Evolutionary conservation across 2,797 vertebrate genomes (phyloP), one percentile per base, ranked within the genome.

Genomic region (Poeciliopsis infans): DNA sequence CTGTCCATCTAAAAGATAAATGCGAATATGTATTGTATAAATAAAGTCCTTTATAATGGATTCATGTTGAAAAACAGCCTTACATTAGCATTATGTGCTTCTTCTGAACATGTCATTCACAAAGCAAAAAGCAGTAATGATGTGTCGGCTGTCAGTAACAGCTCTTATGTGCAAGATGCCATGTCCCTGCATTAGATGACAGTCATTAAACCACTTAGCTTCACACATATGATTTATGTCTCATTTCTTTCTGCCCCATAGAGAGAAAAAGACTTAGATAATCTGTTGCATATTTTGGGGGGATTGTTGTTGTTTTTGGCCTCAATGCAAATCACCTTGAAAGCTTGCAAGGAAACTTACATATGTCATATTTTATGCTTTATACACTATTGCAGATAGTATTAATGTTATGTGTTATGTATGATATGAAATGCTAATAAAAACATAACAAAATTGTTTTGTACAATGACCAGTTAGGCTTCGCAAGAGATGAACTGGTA

Each of bases 1-100:
- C 46, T 75, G 47, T 69, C 12, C 23, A 74, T 47, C 59, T 55
- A 28, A 83, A 49, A 71, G 75, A 78, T 70, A 45, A 41, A 75
- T n/a, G 20, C 36, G 2, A 1, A 41, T 31, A 59, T 68, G 31
- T 39, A 33, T 71, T 20, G 33, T 43, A 10, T 41, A 39, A 66
- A 41, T 66, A 11, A 39, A 66, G 23, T 66, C 0, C 4, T 66
- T 66, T 66, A 11, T 41, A 39, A 41, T 10, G 4, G 18, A 8
- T 39, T 66, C 1, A 39, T 2, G 20, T 66, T 66, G 36, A 39
- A 5, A 66, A 4, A 11, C 8, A 3, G 3, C 16, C 18, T 5
- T 8, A 4, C 18, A 49, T 49, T 49, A 49, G 47, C 47, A 49
- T 49, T 49, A 2, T 20, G 6, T 64, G 59, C 61, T 66, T 18